Conservation (phyloP, 2,113 vertebrate species). For the Microcebus murinus region DNA sequence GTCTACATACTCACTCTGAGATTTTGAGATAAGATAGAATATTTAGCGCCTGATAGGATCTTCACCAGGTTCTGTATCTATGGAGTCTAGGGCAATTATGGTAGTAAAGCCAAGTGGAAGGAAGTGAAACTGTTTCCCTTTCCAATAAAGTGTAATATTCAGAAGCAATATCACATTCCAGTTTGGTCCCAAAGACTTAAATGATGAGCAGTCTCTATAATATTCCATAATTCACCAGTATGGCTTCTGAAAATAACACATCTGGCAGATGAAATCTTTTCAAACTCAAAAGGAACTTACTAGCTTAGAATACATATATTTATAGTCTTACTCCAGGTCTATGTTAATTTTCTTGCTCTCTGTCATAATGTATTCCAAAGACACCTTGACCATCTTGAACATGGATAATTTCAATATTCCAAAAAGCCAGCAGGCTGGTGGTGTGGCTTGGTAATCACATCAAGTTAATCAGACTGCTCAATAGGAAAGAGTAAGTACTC, state of each 20-base stretch:
- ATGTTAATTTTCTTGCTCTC: neutral
- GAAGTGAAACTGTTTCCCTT: neutral
- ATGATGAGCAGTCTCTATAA: neutral
- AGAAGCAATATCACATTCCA: neutral
- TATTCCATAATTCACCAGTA: neutral
- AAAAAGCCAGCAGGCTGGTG: neutral
- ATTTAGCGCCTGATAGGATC: fast-evolving
- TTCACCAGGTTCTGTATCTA: neutral
- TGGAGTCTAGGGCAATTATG: neutral
- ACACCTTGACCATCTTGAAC: neutral
- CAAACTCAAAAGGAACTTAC: neutral
- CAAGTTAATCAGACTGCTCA: neutral
- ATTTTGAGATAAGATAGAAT: neutral
- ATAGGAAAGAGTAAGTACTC: neutral
- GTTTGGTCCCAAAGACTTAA: neutral
- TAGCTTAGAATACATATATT: neutral
- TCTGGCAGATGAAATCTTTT: neutral
- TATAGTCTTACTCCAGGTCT: neutral
- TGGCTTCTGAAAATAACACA: neutral
- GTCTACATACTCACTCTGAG: neutral
- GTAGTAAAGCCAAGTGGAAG: neutral
- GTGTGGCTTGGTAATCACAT: neutral
- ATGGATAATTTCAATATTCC: neutral
- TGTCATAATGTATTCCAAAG: neutral
- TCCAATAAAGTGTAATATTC: neutral